A percentile compares a stretch with the other conserved stretches of the same genome.
Conservation (phyloP, 2,888 invertebrate species). For the Plusia festucae region DNA sequence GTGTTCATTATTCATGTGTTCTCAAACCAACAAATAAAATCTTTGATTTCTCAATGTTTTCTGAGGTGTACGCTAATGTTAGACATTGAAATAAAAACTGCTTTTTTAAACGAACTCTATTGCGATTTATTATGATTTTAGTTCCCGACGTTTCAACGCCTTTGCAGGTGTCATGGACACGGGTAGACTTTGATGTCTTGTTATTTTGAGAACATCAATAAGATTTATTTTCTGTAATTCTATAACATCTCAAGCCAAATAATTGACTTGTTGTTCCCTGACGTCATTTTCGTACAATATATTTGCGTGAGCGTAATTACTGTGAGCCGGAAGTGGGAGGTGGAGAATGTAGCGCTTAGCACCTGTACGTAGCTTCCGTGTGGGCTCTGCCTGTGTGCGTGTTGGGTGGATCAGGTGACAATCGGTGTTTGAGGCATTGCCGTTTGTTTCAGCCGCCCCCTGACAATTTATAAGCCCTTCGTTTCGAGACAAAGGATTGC, state of each 20-base stretch:
- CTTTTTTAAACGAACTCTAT: too few relatives aligned
- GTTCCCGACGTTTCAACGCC: too few relatives aligned
- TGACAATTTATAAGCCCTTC: slow-evolving; percentile 67
- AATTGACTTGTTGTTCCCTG: not conserved
- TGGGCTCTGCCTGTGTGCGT: slow-evolving; percentile 34
- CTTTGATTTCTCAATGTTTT: not conserved
- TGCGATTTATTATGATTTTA: too few relatives aligned
- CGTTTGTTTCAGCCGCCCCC: slow-evolving; percentile 57
- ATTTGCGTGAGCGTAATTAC: slow-evolving; percentile 46
- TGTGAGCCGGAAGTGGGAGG: slow-evolving; percentile 25
- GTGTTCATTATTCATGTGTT: slow-evolving; percentile 2
- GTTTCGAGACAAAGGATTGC: slow-evolving; percentile 61
- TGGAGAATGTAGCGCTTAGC: not conserved
- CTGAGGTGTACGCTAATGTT: too few relatives aligned
- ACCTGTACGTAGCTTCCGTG: slow-evolving; percentile 34
- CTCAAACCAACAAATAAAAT: not conserved
- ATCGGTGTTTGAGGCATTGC: slow-evolving; percentile 63
- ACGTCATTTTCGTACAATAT: slow-evolving; percentile 15
- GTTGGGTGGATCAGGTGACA: slow-evolving; percentile 61
- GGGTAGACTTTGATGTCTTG: too few relatives aligned
- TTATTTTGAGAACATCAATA: not conserved
- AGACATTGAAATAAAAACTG: too few relatives aligned
- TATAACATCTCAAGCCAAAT: too few relatives aligned
- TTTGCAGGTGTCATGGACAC: too few relatives aligned
- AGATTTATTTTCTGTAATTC: too few relatives aligned